Conservation (phyloP, 2,797 vertebrate genomes). For the Acanthurus tractus region DNA sequence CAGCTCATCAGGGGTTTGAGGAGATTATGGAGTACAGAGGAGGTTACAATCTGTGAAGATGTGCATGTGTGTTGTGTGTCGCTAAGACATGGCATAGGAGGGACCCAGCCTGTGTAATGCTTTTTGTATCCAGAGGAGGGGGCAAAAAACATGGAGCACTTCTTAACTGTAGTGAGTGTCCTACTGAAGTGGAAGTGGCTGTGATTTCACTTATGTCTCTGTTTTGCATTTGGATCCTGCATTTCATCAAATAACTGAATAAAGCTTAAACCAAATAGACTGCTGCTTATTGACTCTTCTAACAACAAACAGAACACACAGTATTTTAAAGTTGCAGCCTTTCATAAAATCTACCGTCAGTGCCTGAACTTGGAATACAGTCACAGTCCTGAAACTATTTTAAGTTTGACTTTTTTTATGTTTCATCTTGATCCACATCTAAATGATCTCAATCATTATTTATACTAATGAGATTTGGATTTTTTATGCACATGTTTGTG, state of each 20-base stretch:
- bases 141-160: constrained; percentile 23
- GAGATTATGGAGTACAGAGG: constrained; percentile 36
- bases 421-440: not conserved
- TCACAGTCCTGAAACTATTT: not conserved
- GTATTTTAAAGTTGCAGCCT: not conserved
- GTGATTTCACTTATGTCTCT: constrained; percentile 12
- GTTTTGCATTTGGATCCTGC: not conserved
- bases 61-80: constrained; percentile 11
- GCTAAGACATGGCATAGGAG: constrained; percentile 15
- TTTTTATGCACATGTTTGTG: constrained; percentile 15
- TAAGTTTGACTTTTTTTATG: not conserved
- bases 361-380: not conserved
- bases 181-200: constrained; percentile 22
- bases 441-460: not conserved
- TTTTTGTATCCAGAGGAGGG: constrained; percentile 65
- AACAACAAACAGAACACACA: not conserved
- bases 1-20: constrained; percentile 31
- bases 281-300: not conserved
- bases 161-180: not conserved
- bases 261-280: not conserved
- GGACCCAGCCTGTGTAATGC: constrained; percentile 16
- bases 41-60: constrained; percentile 40
- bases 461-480: not conserved
- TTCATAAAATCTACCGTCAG: not conserved
- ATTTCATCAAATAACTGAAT: constrained; percentile 9